Percentiles rank a stretch among this genome's conserved stretches.
Evolutionary conservation across 2,113 vertebrate species (phyloP).

Genomic region (Nycticorax nycticorax): DNA sequence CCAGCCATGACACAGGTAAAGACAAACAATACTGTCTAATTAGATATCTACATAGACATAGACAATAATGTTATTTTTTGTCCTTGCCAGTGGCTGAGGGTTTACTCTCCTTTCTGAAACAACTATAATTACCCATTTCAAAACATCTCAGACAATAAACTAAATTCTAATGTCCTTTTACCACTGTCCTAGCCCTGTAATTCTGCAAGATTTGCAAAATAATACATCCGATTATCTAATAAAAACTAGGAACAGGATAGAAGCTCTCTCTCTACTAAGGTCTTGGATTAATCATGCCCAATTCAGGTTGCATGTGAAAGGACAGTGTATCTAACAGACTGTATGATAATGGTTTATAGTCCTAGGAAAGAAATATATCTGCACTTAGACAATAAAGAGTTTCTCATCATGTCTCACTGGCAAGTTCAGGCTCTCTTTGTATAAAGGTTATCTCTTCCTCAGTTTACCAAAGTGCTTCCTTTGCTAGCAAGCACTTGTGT

Average conservation of each 20-base stretch:
- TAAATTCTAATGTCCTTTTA: background rate
- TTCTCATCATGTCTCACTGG: background rate
- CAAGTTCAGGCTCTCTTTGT: background rate
- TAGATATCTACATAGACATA: background rate
- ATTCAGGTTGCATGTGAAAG: background rate
- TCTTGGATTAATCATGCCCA: background rate
- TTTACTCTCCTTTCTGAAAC: background rate
- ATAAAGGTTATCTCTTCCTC: background rate
- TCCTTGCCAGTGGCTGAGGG: background rate
- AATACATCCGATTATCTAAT: background rate
- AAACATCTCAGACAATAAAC: background rate
- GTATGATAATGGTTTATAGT: background rate
- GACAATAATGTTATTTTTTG: background rate
- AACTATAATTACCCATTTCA: background rate
- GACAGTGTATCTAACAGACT: background rate
- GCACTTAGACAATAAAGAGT: background rate
- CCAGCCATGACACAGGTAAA: background rate
- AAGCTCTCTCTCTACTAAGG: background rate
- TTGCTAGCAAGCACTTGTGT: background rate
- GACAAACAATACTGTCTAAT: background rate
- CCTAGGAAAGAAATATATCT: background rate
- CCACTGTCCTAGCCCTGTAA: background rate
- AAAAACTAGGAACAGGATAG: background rate
- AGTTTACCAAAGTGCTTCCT: background rate
- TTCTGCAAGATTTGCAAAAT: background rate